Percentiles rank a stretch among this genome's conserved stretches.
Evolutionary conservation across 2,113 vertebrate genomes (phyloP).

Genomic region (Burhinus bistriatus): DNA sequence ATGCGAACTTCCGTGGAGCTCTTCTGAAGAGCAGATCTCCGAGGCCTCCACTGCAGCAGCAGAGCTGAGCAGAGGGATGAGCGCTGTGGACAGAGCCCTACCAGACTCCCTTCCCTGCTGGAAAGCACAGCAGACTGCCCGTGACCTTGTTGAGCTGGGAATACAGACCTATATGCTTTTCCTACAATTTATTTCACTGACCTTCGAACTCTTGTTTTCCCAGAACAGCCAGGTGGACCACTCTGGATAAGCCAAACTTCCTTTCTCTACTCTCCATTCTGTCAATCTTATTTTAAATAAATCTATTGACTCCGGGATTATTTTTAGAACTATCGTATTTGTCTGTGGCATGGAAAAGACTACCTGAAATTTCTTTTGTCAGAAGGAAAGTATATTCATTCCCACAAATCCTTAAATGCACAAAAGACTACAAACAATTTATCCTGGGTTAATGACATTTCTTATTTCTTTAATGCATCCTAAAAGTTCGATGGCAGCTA

Average conservation of each 20-base stretch:
- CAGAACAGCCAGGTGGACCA: neutral
- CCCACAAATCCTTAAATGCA: neutral
- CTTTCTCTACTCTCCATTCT: neutral
- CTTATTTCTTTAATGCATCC: neutral
- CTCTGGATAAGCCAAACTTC: neutral
- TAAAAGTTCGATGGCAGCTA: neutral
- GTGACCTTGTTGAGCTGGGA: fast-evolving
- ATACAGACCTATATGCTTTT: fast-evolving
- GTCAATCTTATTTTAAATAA: neutral
- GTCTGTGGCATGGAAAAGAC: neutral
- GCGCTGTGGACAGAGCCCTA: neutral
- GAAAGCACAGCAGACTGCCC: neutral
- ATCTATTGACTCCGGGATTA: neutral
- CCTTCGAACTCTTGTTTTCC: neutral
- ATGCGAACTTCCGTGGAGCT: fast-evolving
- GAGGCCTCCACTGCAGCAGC: neutral
- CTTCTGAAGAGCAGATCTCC: no score
- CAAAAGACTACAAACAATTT: neutral
- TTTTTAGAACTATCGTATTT: neutral
- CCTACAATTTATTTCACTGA: neutral
- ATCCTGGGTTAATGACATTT: neutral
- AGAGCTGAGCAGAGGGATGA: neutral
- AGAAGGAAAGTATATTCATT: neutral
- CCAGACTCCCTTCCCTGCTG: neutral
- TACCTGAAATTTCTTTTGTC: neutral